Evolutionary conservation across 1,140 invertebrate species (phyloP), one percentile per base, ranked within the genome.

Genomic region (Philopotamus ludificatus): DNA sequence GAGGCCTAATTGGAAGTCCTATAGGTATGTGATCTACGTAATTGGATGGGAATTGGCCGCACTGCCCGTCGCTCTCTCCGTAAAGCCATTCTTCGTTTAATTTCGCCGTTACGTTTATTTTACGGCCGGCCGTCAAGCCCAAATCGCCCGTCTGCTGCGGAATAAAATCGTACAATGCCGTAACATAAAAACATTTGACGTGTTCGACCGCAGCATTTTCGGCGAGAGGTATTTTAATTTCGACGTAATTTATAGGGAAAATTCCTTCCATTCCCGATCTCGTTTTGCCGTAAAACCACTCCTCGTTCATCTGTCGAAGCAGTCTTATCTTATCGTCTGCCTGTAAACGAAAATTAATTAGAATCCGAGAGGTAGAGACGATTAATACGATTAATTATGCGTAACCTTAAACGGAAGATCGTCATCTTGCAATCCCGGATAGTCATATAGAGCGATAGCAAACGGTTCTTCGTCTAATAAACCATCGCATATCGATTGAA

Each of bases 31-130:
- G 79, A 70, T 88, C 84, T 18, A 94, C 87, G 78, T 92, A 94
- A 79, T 88, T 88, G 3, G 85, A 78, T 61, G 92, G 93, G 77
- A 94, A 94, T 73, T 93, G 88, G 42, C 92, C 93, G 73, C 77
- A 83, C 57, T 78, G 78, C 20, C 85, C 85, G 49, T 83, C 78
- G 51, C 81, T 84, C 73, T 89, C 85, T 25, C 92, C 93, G 71
- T 84, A 90, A 12, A 92, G 82, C 93, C 93, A 95, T 68, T 93
- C 88, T 15, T 87, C 82, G 68, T 88, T 89, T 65, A 93, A 81
- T 77, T 85, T 85, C 55, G 86, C 84, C 45, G 88, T 74, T 44
- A 94, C 83, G 63, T 80, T 84, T 44, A 95, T 86, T 62, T 81
- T 81, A 70, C 90, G 87, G 18, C 89, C 89, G 71, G 84, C 63